Base-by-base conservation (phyloP, 2,888 invertebrate species). In the Thalpophila matura region DNA sequence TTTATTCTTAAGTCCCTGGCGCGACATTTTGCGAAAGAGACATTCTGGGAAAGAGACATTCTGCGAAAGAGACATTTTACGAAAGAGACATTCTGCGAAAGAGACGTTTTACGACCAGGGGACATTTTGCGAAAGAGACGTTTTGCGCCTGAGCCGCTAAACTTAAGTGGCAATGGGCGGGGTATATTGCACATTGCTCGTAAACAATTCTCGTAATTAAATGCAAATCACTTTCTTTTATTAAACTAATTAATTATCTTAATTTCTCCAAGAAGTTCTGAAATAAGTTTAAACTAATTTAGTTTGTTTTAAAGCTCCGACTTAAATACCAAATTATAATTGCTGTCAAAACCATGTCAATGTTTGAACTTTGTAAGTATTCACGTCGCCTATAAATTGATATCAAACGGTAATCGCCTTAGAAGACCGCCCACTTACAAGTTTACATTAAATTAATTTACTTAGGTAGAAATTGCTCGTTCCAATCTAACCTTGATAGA, bases 361-460 rank as follows among this genome's bases (percentile, higher is more conserved):
- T 26, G 37, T 69, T 59, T 51, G 35, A 61, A 43, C 22, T 22
- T 68, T 14, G 31, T 51, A 67, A 59, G 69, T 61, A 69, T 80
- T 71, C 64, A 49, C 38, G 51, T 54, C 42, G 31, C 49, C 40
- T 40, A 68, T 62, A 60, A 64, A 57, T 65, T 77, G 50, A 59
- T 59, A 66, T 35, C 47, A 61, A 78, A 65, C 37, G 45, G 14
- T 67, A 76, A 67, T 78, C 73, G 18, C 55, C 46, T 69, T 64
- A 62, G 12, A 45, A 61, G 33, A 47, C 42, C 54, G 2, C 37
- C 65, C 55, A 58, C 50, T 68, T 56, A 59, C 62, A 75, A 59
- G 61, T 75, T 66, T 63, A 63, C 43, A 62, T 73, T 61, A 46
- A 68, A 65, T 75, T 74, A 70, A 77, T 78, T 76, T 70, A 65